These are phyloP conservation scores for Chelon auratus DNA, from an alignment of 2,797 vertebrate genomes.

Conservation along the genomic window DNA sequence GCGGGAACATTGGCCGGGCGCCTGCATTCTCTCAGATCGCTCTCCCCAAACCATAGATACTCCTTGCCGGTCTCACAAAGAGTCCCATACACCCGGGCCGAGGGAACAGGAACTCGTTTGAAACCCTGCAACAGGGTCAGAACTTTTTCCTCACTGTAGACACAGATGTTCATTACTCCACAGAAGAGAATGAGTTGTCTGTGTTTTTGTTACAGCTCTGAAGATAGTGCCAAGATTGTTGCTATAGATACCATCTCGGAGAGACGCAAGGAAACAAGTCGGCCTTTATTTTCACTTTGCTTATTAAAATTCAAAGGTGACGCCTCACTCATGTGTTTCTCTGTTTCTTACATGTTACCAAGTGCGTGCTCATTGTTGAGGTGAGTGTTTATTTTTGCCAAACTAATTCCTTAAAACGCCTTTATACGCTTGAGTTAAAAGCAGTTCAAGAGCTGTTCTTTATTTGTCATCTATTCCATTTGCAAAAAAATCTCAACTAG, in stretches of 20 bases:
- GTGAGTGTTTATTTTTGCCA: slow-evolving; percentile 55
- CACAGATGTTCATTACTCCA: slow-evolving; percentile 65
- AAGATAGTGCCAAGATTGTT: slow-evolving; percentile 56
- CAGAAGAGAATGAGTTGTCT: slow-evolving; percentile 54
- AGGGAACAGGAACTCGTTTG: slow-evolving; percentile 61
- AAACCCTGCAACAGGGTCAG: slow-evolving; percentile 54
- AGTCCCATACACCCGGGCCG: slow-evolving; percentile 50
- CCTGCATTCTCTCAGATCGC: slow-evolving; percentile 71
- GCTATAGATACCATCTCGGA: slow-evolving; percentile 55
- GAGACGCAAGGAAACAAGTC: slow-evolving; percentile 33
- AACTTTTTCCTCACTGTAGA: slow-evolving; percentile 55
- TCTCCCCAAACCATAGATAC: slow-evolving; percentile 72
- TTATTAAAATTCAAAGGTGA: slow-evolving; percentile 28
- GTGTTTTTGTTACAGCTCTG: slow-evolving; percentile 44
- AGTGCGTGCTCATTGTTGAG: slow-evolving; percentile 82
- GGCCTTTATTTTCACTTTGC: slow-evolving; percentile 25
- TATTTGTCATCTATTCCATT: slow-evolving; percentile 18
- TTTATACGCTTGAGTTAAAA: neutral
- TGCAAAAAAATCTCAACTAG: neutral
- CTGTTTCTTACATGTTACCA: slow-evolving; percentile 45
- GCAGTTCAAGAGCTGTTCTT: neutral
- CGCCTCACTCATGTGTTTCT: slow-evolving; percentile 36
- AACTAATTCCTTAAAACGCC: slow-evolving; percentile 7
- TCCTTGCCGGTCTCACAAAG: slow-evolving; percentile 64
- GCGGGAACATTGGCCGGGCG: slow-evolving; percentile 57